A percentile compares a stretch with the other conserved stretches of the same genome.
Conservation (phyloP, 1,140 invertebrate species). For the Aethina tumida region DNA sequence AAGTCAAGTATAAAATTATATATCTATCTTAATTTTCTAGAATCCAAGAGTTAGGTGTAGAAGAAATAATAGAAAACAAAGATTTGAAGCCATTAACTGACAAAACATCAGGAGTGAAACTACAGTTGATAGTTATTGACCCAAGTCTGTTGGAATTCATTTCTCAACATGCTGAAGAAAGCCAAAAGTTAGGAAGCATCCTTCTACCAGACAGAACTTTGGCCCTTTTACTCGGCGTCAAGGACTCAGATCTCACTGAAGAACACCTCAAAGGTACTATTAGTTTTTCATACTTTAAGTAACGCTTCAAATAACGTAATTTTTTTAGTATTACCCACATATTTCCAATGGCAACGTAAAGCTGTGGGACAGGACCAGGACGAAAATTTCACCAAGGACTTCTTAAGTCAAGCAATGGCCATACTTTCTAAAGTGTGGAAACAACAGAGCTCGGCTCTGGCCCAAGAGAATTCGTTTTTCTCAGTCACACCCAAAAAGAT, state of each 20-base stretch:
- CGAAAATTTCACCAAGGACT: constrained; percentile 68
- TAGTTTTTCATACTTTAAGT: not conserved
- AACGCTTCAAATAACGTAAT: not conserved
- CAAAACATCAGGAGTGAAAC: constrained; percentile 50
- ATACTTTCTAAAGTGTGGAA: constrained; percentile 57
- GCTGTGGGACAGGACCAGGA: constrained; percentile 66
- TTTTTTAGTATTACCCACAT: constrained; percentile 52
- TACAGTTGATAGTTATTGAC: constrained; percentile 71
- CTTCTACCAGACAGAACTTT: constrained; percentile 60
- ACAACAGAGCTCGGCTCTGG: constrained; percentile 42
- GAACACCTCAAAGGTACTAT: constrained; percentile 43
- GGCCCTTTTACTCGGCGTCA: constrained; percentile 67
- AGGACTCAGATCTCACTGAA: constrained; percentile 49
- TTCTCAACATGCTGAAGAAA: constrained; percentile 41
- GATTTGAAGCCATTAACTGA: constrained; percentile 45
- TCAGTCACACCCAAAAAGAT: constrained; percentile 72
- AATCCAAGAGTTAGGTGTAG: constrained; percentile 59
- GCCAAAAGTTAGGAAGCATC: constrained; percentile 46
- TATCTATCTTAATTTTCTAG: constrained; percentile 38
- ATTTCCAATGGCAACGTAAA: constrained; percentile 66
- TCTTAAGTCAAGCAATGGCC: constrained; percentile 62
- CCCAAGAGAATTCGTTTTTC: constrained; percentile 54
- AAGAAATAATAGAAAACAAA: constrained; percentile 51
- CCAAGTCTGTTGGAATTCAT: constrained; percentile 57
- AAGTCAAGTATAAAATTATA: constrained; percentile 4